Percentiles rank a stretch among this genome's conserved stretches.
These are phyloP conservation scores for Drosophila auraria DNA, from an alignment of 1,140 invertebrate species.

Conservation along the genomic window DNA sequence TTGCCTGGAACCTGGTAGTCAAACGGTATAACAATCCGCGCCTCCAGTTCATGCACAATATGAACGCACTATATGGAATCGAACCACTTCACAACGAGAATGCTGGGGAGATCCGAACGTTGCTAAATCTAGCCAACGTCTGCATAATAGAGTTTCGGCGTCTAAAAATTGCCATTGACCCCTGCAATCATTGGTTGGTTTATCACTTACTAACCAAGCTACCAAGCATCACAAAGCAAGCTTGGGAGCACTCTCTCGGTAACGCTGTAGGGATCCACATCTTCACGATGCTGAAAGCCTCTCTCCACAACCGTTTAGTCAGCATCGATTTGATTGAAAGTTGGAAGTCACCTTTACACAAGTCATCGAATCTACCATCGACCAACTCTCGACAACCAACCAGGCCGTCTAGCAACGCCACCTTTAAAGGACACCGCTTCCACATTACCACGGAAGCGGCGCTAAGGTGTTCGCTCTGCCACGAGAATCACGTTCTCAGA, in stretches of 20 bases:
- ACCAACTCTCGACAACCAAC: neutral
- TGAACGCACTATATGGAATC: too few relatives aligned
- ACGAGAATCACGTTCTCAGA: neutral
- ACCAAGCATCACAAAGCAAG: neutral
- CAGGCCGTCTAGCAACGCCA: neutral
- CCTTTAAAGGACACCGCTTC: neutral
- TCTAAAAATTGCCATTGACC: too few relatives aligned
- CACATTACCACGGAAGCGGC: neutral
- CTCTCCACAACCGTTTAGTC: neutral
- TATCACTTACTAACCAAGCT: neutral
- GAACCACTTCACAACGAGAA: too few relatives aligned
- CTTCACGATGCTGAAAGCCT: neutral
- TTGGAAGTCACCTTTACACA: neutral
- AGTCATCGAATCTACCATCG: neutral
- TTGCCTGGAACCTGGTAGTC: too few relatives aligned
- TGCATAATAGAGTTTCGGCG: too few relatives aligned
- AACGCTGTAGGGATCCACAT: neutral
- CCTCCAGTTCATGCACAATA: too few relatives aligned
- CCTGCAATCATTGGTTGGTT: neutral
- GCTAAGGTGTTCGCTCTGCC: neutral
- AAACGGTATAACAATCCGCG: too few relatives aligned
- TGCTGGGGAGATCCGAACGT: too few relatives aligned
- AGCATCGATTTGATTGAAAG: neutral
- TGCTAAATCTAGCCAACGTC: too few relatives aligned
- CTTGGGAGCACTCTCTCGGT: neutral